These are phyloP conservation scores for Heliconius erato DNA, from an alignment of 2,888 invertebrate genomes.

Conservation along the genomic window DNA sequence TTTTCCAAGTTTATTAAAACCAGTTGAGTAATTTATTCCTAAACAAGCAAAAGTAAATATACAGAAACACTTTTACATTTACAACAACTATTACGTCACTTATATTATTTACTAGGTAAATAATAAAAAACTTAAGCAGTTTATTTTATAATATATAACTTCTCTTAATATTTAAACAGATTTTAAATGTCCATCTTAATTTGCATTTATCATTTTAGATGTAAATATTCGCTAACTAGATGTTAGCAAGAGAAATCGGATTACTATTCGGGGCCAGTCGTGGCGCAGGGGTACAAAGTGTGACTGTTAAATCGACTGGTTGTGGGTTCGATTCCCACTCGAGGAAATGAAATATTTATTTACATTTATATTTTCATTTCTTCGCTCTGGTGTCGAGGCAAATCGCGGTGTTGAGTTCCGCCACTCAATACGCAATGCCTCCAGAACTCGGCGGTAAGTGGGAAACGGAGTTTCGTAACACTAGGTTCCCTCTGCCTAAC, in stretches of 20 bases:
- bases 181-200: neutral
- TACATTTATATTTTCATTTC: no score
- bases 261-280: neutral
- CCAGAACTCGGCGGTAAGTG: no score
- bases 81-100: neutral
- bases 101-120: neutral
- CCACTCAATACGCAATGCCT: no score
- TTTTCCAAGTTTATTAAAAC: neutral
- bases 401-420: no score
- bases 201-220: neutral
- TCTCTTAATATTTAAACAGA: neutral
- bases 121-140: neutral
- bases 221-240: conserved; percentile 7
- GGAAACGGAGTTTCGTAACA: no score
- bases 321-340: no score
- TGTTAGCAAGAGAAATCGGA: conserved; percentile 17
- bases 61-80: neutral
- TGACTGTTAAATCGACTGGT: no score
- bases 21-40: neutral
- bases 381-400: no score
- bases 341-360: no score
- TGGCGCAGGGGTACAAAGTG: no score
- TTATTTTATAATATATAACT: neutral
- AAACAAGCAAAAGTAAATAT: neutral
- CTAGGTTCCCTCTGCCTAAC: no score